Conservation (phyloP, 2,888 invertebrate species). For the Nebria salina region DNA sequence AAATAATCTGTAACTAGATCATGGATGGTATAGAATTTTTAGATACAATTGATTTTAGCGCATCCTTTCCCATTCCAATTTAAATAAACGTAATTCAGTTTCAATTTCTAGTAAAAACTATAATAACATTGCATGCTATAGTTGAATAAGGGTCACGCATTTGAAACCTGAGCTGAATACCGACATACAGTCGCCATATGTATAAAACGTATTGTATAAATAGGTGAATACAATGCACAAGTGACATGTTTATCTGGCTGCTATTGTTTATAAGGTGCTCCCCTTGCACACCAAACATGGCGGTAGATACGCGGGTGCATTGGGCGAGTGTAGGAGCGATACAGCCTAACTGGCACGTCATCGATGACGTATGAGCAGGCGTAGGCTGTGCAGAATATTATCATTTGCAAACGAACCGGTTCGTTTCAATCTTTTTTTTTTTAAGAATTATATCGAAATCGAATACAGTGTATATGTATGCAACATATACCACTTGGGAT, state of each 20-base stretch:
- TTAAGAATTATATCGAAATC: too few species aligned
- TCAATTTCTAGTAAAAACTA: background rate
- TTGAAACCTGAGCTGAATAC: background rate
- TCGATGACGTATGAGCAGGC: constrained; percentile 13
- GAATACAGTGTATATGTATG: background rate
- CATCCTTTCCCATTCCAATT: too few species aligned
- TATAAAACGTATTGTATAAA: background rate
- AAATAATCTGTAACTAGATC: too few species aligned
- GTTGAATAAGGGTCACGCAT: background rate
- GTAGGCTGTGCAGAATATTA: constrained; percentile 8
- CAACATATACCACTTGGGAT: background rate
- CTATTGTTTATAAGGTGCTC: constrained; percentile 22
- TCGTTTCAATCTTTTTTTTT: background rate
- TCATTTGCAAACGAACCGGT: background rate
- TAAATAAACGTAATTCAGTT: too few species aligned
- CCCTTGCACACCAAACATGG: constrained; percentile 19
- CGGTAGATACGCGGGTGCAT: constrained; percentile 12
- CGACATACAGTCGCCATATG: background rate
- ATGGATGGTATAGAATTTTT: too few species aligned
- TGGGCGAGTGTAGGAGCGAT: background rate
- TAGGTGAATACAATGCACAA: background rate
- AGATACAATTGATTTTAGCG: too few species aligned
- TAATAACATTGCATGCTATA: background rate
- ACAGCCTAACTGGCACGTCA: constrained; percentile 4
- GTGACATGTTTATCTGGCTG: constrained; percentile 20